Percentiles rank a stretch among this genome's conserved stretches.
Conservation (phyloP, 2,888 invertebrate genomes). For the Chironomus tentans region DNA sequence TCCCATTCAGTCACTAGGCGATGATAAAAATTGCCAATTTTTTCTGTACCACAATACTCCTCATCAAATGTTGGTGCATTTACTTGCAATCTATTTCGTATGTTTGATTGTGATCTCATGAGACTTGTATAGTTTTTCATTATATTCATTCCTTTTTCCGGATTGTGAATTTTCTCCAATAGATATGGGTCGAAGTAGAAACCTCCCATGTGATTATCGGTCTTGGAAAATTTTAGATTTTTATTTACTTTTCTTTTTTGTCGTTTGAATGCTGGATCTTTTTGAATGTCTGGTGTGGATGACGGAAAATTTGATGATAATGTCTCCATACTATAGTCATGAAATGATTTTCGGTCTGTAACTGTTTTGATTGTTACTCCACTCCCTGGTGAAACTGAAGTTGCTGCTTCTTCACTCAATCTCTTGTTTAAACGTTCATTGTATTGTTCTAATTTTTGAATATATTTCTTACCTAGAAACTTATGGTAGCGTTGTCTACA, state of each 20-base stretch:
- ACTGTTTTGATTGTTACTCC: neutral
- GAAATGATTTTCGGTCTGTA: conserved; percentile 17
- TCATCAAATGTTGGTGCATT: conserved; percentile 27
- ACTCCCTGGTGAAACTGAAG: neutral
- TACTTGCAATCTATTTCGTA: conserved; percentile 28
- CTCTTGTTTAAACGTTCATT: conserved; percentile 5
- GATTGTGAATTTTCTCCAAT: conserved; percentile 28
- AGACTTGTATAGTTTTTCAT: conserved; percentile 28
- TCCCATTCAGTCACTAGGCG: conserved; percentile 28
- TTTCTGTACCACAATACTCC: conserved; percentile 21
- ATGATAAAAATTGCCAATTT: conserved; percentile 25
- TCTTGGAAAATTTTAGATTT: conserved; percentile 1
- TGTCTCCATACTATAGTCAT: conserved; percentile 9
- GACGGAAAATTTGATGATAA: conserved; percentile 9
- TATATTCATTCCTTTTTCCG: conserved; percentile 13
- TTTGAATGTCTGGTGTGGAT: conserved; percentile 1
- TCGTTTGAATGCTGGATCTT: neutral
- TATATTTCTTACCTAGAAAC: neutral
- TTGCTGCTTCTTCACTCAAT: neutral
- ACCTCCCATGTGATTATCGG: conserved; percentile 28
- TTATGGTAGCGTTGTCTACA: conserved; percentile 20
- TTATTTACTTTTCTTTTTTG: conserved; percentile 1
- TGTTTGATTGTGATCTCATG: conserved; percentile 20
- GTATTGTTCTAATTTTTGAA: conserved; percentile 13
- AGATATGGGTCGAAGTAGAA: conserved; percentile 28